These are phyloP conservation scores for Propithecus deckenii DNA, from an alignment of 2,797 vertebrate genomes.

Conservation along the genomic window DNA sequence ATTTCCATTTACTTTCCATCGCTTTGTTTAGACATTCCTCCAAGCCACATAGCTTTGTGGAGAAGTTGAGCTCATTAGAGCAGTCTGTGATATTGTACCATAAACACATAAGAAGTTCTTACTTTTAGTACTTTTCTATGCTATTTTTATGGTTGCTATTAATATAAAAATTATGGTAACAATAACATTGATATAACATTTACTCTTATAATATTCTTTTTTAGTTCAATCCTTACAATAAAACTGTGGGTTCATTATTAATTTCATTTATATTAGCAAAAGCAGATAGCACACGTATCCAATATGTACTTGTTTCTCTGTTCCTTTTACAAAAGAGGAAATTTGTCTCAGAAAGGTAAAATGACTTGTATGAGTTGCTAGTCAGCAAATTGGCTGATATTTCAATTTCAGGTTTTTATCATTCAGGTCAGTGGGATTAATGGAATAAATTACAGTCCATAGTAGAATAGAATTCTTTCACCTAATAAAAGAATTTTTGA, in stretches of 20 bases:
- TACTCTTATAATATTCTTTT: background rate
- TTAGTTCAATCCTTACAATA: background rate
- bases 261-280: background rate
- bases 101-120: background rate
- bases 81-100: background rate
- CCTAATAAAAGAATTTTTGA: conserved; percentile 25
- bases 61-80: background rate
- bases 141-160: background rate
- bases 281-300: background rate
- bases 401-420: background rate
- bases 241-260: background rate
- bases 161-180: background rate
- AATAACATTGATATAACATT: background rate
- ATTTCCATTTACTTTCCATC: background rate
- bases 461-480: conserved; percentile 46
- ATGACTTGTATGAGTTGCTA: background rate
- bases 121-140: background rate
- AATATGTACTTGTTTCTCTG: background rate
- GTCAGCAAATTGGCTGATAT: background rate
- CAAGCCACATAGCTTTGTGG: background rate
- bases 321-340: background rate
- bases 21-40: background rate
- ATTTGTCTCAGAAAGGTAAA: background rate
- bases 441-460: background rate
- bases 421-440: background rate